A percentile compares a stretch with the other conserved stretches of the same genome.
phyloP scores from a whole-genome alignment of 2,888 invertebrate species.

The Napeogenes inachia region DNA sequence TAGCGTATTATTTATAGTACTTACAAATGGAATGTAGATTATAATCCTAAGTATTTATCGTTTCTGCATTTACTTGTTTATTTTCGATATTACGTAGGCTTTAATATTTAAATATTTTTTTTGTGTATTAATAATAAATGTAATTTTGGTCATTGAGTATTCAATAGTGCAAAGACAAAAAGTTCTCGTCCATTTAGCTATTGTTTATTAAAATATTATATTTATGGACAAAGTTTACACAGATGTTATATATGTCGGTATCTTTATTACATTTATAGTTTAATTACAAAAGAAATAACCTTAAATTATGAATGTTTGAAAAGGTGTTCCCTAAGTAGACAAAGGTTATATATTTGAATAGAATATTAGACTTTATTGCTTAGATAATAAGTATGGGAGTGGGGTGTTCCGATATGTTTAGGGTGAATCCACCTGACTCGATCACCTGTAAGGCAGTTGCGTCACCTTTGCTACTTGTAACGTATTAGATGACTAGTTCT shows the following conservation, averaged over 20 bases:
- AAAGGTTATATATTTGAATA: constrained; percentile 35
- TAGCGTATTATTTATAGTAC: no score
- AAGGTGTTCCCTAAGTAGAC: constrained; percentile 49
- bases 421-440: constrained; percentile 58
- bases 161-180: no score
- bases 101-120: no score
- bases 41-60: no score
- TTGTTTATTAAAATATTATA: background rate
- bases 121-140: no score
- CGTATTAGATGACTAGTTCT: constrained; percentile 30
- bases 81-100: no score
- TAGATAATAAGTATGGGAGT: background rate
- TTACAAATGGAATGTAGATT: no score
- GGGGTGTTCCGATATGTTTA: constrained; percentile 32
- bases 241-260: background rate
- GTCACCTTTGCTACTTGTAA: constrained; percentile 52
- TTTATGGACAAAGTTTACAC: constrained; percentile 3
- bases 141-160: no score
- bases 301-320: constrained; percentile 47
- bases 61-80: no score
- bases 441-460: constrained; percentile 65
- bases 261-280: constrained; percentile 32
- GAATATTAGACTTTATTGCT: background rate
- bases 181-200: no score
- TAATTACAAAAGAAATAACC: constrained; percentile 48